phyloP scores from a whole-genome alignment of 1,140 invertebrate species.

The Adoxophyes honmai region DNA sequence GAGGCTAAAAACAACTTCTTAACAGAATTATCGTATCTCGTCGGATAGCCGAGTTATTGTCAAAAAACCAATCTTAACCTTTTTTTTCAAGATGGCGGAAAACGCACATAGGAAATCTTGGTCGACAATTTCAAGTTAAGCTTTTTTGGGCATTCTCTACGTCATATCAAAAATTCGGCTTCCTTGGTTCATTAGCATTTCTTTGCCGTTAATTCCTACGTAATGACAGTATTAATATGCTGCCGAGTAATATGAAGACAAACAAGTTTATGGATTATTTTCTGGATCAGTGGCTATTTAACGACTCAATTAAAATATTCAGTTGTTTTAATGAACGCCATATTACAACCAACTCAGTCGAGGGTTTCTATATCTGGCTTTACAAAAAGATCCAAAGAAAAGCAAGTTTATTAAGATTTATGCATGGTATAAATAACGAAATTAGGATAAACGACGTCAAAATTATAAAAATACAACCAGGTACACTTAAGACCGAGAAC shows the following conservation, averaged over 20 bases:
- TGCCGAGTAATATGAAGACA: not conserved
- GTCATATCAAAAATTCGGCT: no score
- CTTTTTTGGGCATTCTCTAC: no score
- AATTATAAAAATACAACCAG: slow-evolving; percentile 6
- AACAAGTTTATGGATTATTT: slow-evolving; percentile 3
- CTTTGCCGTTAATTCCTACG: no score
- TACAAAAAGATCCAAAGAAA: not conserved
- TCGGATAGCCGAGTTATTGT: no score
- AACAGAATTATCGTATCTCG: no score
- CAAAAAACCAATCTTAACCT: no score
- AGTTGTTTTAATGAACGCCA: slow-evolving; percentile 4
- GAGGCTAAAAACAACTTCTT: no score
- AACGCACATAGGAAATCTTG: no score
- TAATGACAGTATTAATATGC: no score
- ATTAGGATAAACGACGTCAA: not conserved
- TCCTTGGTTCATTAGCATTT: no score
- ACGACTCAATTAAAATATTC: not conserved
- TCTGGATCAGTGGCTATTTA: slow-evolving; percentile 8
- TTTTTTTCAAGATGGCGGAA: no score
- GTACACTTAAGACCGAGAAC: not conserved
- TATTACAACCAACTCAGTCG: slow-evolving; percentile 2
- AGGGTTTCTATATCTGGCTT: slow-evolving; percentile 2
- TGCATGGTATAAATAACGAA: slow-evolving; percentile 5
- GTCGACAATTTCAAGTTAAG: no score
- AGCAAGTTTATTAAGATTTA: slow-evolving; percentile 7